Base-by-base conservation (phyloP, 2,888 invertebrate species). In the Dione vanillae region DNA sequence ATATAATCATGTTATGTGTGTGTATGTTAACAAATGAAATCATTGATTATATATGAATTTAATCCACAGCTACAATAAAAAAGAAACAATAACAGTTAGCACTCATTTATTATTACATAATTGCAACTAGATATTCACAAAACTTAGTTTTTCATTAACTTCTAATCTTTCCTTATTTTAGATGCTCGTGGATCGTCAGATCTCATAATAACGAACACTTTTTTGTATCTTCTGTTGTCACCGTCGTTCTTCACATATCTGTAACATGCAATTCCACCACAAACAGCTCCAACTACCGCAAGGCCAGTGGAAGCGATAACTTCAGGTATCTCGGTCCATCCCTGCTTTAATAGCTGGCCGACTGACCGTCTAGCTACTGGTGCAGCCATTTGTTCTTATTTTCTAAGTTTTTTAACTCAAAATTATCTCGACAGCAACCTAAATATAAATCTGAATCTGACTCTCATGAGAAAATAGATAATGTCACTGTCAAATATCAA, bases 291-390 rank as follows among this genome's bases (percentile, higher is more conserved):
- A 47, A 94, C 80, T 0, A 96, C 0, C 0, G 93, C 96, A 75
- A 96, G 76, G 14, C 94, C 94, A 2, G 94, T 87, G 35, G 95
- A 92, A 40, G 94, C 95, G 52, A 96, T 85, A 61, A 96, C 87
- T 86, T 96, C 96, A 5, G 97, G 97, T 72, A 96, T 95, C 88
- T 96, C 96, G 80, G 94, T 88, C 95, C 96, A 93, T 58, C 91
- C 92, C 69, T 92, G 92, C 75, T 85, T 83, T 1, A 92, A 67
- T 40, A 93, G 72, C 64, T 93, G 92, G 9, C 87, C 84, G 10
- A 92, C 58, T 12, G 88, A 81, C 45, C 88, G 82, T 76, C 91
- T 84, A 40, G 90, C 79, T 51, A 85, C 89, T 35, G 76, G 77
- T 67, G 82, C 82, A 77, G 89, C 85, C 90, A 91, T 91, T 74